Percentiles rank a stretch among this genome's conserved stretches.
phyloP scores from a whole-genome alignment of 2,797 vertebrate species.

The Sebastes steindachneri region DNA sequence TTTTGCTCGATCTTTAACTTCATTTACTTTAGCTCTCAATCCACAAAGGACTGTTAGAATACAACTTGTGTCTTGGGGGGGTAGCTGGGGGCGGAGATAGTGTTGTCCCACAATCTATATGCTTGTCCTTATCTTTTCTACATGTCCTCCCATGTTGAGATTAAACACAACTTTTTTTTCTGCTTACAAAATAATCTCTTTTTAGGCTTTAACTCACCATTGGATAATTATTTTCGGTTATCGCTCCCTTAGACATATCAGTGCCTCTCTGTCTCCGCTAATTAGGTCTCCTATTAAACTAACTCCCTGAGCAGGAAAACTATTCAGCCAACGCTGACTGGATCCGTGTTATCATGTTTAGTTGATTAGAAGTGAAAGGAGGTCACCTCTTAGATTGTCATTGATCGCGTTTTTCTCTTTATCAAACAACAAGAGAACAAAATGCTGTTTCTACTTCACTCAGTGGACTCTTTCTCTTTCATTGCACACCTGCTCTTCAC shows the following conservation, averaged over 20 bases:
- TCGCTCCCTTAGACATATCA: conserved; percentile 37
- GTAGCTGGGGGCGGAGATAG: not conserved
- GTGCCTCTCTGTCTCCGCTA: conserved; percentile 28
- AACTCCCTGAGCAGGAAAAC: conserved; percentile 40
- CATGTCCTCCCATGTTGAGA: conserved; percentile 1
- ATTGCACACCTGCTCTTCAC: conserved; percentile 27
- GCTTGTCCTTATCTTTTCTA: conserved; percentile 15
- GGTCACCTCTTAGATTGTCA: conserved; percentile 56
- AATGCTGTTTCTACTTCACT: conserved; percentile 38
- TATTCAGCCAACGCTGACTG: conserved; percentile 32
- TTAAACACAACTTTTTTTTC: conserved; percentile 16
- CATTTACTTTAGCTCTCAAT: not conserved
- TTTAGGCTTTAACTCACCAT: conserved; percentile 12
- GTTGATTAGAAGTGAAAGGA: conserved; percentile 58
- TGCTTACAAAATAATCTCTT: not conserved
- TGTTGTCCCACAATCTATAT: not conserved
- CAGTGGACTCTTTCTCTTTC: conserved; percentile 20
- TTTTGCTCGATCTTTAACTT: not conserved
- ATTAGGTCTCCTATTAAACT: conserved; percentile 59
- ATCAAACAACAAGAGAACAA: conserved; percentile 48
- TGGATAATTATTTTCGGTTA: conserved; percentile 48
- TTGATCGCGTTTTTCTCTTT: conserved; percentile 47
- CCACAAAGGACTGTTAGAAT: not conserved
- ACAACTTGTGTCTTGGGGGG: not conserved
- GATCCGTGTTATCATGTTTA: conserved; percentile 55